Evolutionary conservation across 1,140 invertebrate genomes (phyloP), one percentile per base, ranked within the genome.

Genomic region (Pseudomyrmex sp.): DNA sequence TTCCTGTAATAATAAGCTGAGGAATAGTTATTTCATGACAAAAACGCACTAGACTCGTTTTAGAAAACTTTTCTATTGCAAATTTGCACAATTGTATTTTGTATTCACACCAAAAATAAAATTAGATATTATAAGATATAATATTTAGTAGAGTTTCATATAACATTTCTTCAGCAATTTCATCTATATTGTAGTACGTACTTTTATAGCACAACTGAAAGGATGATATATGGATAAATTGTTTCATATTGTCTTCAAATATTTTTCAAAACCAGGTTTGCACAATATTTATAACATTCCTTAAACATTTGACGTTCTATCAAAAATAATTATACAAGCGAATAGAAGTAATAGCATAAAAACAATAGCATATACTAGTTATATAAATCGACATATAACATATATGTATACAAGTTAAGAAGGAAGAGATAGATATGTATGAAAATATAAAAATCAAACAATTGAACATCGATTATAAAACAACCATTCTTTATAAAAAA

Each of bases 221-320:
- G 10, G 58, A 44, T 70, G 20, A 79, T 79, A 35, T 35, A 5
- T 4, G 20, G 20, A 26, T 70, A 69, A 13, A 13, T 70, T 69
- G 20, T 26, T 35, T 58, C 52, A 59, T 2, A 58, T 77, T 35
- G 5, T 15, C 10, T 13, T 35, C 7, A 12, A 46, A 70, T 8
- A 0, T 44, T 48, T 72, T 80, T 69, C 20, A 12, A 35, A 80
- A 80, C 35, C 46, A 50, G 59, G 48, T 72, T 70, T 70, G 52
- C 63, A 58, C 2, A 10, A 80, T 54, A 59, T 44, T 80, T 59
- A 18, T 59, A 59, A 80, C 76, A 80, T 80, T 80, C 76, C 76
- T 66, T 59, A 10, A 35, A 35, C 66, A 79, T n/a, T 46, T 35
- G 15, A 63, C 15, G 2, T 44, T 54, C 12, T 54, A 54, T 52